These are phyloP conservation scores for Drosophila sordidula DNA, from an alignment of 2,888 invertebrate species.

Conservation along the genomic window DNA sequence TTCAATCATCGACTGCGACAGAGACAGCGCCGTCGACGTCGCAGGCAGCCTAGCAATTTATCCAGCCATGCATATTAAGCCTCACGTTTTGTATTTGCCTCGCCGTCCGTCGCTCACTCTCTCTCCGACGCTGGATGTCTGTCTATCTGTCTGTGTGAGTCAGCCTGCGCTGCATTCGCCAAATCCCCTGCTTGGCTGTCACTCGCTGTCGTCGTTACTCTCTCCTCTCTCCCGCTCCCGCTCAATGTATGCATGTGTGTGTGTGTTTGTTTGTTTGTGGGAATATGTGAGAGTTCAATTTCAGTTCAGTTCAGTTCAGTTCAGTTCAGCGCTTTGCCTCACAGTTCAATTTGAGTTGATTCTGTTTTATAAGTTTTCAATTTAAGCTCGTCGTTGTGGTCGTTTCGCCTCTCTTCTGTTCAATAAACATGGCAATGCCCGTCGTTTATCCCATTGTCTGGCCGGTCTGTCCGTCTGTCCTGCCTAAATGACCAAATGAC, in stretches of 20 bases:
- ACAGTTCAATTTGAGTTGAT: slow-evolving; percentile 63
- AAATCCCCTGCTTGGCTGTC: slow-evolving; percentile 32
- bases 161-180: slow-evolving; percentile 45
- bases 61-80: slow-evolving; percentile 82
- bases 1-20: slow-evolving; percentile 60
- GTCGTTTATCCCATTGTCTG: slow-evolving; percentile 11
- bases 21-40: slow-evolving; percentile 11
- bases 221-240: slow-evolving; percentile 10
- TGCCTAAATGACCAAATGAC: slow-evolving; percentile 46
- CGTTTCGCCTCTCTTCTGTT: not conserved
- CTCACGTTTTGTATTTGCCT: slow-evolving; percentile 81
- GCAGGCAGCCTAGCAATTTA: slow-evolving; percentile 77
- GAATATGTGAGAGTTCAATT: slow-evolving; percentile 66
- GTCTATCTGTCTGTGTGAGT: slow-evolving; percentile 61
- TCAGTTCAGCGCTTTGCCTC: slow-evolving; percentile 17
- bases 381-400: slow-evolving; percentile 53
- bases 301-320: slow-evolving; percentile 64
- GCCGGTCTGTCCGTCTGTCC: slow-evolving; percentile 12
- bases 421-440: slow-evolving; percentile 16
- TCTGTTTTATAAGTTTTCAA: slow-evolving; percentile 76
- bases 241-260: slow-evolving; percentile 9
- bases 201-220: slow-evolving; percentile 26
- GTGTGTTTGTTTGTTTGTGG: slow-evolving; percentile 9
- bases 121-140: slow-evolving; percentile 1
- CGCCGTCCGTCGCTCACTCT: slow-evolving; percentile 17